Percentiles rank a stretch among this genome's conserved stretches.
Evolutionary conservation across 2,113 vertebrate species (phyloP).

Genomic region (Rhabdomys dilectus): DNA sequence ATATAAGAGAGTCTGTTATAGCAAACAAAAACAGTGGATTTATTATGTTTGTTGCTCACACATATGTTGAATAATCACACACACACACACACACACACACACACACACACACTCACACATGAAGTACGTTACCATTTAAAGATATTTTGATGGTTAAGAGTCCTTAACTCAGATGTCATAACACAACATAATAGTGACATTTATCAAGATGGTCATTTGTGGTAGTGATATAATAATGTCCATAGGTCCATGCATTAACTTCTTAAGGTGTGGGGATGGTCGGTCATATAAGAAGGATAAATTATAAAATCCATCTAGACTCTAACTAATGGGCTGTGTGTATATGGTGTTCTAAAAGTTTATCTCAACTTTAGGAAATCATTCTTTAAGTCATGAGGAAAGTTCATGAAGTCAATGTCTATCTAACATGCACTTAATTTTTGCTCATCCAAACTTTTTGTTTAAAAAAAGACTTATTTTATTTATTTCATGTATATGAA

Average conservation of each 20-base stretch:
- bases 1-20: background rate
- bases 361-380: background rate
- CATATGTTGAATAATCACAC: background rate
- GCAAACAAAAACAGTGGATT: no score
- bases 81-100: no score
- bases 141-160: background rate
- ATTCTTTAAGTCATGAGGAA: background rate
- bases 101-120: background rate
- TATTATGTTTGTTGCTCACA: background rate
- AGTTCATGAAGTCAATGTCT: background rate
- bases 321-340: background rate
- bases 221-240: background rate
- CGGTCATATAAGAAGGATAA: background rate
- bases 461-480: no score
- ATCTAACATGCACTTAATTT: background rate
- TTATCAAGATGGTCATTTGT: background rate
- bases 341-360: background rate
- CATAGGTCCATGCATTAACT: background rate
- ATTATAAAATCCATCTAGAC: background rate
- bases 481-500: no score
- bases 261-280: background rate
- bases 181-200: background rate
- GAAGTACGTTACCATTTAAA: background rate
- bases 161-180: background rate
- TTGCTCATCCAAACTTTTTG: background rate